Conservation (phyloP, 2,888 invertebrate species). For the Magallana nippona region DNA sequence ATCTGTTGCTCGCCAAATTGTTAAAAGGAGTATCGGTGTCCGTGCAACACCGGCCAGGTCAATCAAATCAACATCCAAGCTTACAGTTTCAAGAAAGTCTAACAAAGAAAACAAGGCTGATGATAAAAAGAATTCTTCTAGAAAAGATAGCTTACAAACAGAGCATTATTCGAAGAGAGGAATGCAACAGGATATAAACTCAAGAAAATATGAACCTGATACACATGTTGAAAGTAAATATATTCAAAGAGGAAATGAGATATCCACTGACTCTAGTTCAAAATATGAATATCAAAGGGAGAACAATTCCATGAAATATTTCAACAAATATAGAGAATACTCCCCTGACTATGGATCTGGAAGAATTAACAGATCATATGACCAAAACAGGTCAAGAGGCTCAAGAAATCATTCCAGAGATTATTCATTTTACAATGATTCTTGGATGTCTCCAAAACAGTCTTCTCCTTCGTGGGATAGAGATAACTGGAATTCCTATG, state of each 20-base stretch:
- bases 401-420: background rate
- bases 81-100: background rate
- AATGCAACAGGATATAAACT: too few relatives aligned
- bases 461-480: background rate
- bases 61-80: background rate
- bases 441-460: background rate
- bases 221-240: too few relatives aligned
- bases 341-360: background rate
- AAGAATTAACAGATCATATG: background rate
- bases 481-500: background rate
- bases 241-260: too few relatives aligned
- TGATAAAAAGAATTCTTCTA: background rate
- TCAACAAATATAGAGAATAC: background rate
- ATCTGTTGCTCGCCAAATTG: constrained; percentile 2
- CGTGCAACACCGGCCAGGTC: background rate
- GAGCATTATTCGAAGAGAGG: background rate
- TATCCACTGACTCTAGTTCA: too few relatives aligned
- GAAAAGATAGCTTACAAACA: background rate
- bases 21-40: background rate
- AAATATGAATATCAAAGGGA: background rate
- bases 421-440: background rate
- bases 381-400: background rate
- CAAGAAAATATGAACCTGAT: too few relatives aligned
- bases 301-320: background rate
- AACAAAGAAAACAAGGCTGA: background rate